Conservation (phyloP, 2,113 vertebrate species). For the Probosciger aterrimus region DNA sequence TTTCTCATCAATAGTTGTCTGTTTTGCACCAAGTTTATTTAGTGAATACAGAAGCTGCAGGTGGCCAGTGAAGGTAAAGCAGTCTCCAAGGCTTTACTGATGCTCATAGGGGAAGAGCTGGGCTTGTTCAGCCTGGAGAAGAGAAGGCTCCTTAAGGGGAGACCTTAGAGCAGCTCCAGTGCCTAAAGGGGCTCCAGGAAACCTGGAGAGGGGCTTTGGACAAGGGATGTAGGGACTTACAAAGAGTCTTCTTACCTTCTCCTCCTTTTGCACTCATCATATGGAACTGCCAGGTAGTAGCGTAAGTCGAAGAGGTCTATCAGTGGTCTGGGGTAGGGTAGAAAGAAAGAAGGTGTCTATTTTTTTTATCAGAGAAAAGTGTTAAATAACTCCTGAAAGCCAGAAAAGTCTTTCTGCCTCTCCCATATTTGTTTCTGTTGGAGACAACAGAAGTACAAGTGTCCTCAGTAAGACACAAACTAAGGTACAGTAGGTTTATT, state of each 20-base stretch:
- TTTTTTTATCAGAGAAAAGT: neutral
- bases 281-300: conserved; percentile 91
- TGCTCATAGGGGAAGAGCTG: neutral
- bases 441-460: neutral
- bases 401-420: neutral
- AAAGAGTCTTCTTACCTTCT: conserved; percentile 78
- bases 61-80: neutral
- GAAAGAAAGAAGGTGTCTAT: fast-evolving
- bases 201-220: neutral
- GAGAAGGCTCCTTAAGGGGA: neutral
- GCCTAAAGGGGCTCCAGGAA: neutral
- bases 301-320: conserved; percentile 83
- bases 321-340: conserved; percentile 78
- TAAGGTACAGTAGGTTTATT: fast-evolving
- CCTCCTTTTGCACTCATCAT: conserved; percentile 91
- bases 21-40: neutral
- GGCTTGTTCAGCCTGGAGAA: neutral
- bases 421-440: fast-evolving
- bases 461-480: neutral
- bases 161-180: neutral
- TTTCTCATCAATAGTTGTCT: fast-evolving
- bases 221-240: neutral
- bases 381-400: neutral
- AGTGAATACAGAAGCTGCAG: fast-evolving
- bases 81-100: neutral